Conservation (phyloP, 2,113 vertebrate species). For the Piaya cayana region DNA sequence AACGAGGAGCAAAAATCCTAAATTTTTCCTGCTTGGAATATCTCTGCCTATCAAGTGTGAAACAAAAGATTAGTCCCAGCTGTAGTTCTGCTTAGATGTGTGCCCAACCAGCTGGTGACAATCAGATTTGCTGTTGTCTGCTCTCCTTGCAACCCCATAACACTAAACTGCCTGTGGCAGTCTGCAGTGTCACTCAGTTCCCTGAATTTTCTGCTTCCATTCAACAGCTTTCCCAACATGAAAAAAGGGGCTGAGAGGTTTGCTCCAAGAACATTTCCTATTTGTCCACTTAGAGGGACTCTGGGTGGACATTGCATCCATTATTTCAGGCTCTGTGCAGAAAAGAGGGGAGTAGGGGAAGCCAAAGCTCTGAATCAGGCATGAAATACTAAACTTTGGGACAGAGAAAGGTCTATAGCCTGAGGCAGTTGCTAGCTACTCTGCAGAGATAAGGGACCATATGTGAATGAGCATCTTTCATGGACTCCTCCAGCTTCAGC, state of each 20-base stretch:
- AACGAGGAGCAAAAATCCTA: background rate
- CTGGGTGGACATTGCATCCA: background rate
- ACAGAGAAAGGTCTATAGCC: background rate
- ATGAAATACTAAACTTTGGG: background rate
- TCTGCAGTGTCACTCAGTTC: background rate
- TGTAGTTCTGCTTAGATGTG: background rate
- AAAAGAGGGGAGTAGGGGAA: background rate
- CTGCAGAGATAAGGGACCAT: background rate
- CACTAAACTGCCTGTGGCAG: no score
- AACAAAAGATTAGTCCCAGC: background rate
- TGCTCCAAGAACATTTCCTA: background rate
- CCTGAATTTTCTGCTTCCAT: background rate
- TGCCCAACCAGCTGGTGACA: background rate
- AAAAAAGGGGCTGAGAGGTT: background rate
- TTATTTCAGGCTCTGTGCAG: background rate
- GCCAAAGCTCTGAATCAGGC: background rate
- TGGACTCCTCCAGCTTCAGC: background rate
- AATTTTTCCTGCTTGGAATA: background rate
- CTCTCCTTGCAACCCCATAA: background rate
- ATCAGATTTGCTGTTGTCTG: background rate
- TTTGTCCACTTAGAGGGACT: background rate
- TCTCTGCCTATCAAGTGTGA: background rate
- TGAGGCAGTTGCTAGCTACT: background rate
- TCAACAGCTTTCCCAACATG: background rate
- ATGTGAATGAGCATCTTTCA: background rate